Evolutionary conservation across 92 coral and sea anemone species (phyloP), one percentile per base, ranked within the genome.

Genomic region (Epizoanthus illoricatus): DNA sequence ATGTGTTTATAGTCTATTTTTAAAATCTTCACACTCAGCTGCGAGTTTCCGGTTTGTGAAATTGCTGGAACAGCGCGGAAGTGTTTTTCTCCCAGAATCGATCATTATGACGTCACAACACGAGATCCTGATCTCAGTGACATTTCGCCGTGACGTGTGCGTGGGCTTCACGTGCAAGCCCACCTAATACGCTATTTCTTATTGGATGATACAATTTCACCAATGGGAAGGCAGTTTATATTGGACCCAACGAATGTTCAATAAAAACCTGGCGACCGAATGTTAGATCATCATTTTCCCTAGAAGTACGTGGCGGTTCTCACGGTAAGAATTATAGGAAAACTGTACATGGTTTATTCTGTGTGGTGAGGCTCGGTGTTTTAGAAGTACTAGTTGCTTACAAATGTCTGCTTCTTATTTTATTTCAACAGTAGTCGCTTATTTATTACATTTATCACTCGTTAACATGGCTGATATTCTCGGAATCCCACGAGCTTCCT

Each of bases 401-500:
- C 10, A n/a, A 59, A 42, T 18, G 17, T 3, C 54, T 39, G 42
- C 18, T 20, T 41, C 6, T 21, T 78, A 5, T 61, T 63, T 43
- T 78, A 63, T 43, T 62, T 78, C 72, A 52, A 17, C 80, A 71
- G 36, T 13, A 36, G 33, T 47, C 66, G 64, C 15, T 39, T 63
- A 54, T 21, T 36, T 16, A 40, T n/a, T 64, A 39, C 49, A 9
- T 47, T 28, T 64, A 33, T 36, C 43, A 43, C 9, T 54, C 12
- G 13, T 28, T 59, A 41, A 10, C 63, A 59, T 57, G 82, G 75
- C 66, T 62, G 85, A 83, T 82, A 63, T 82, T 24, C 76, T 87
- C 65, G 81, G 81, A 64, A 88, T 85, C 79, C 83, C 80, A 62
- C 74, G 92, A 66, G 72, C 92, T 11, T 85, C 81, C 7, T 41